These are phyloP conservation scores for Cliona cf. orientalis DNA, from an alignment of 37 sponge, comb jelly and placozoan genomes.

Conservation along the genomic window DNA sequence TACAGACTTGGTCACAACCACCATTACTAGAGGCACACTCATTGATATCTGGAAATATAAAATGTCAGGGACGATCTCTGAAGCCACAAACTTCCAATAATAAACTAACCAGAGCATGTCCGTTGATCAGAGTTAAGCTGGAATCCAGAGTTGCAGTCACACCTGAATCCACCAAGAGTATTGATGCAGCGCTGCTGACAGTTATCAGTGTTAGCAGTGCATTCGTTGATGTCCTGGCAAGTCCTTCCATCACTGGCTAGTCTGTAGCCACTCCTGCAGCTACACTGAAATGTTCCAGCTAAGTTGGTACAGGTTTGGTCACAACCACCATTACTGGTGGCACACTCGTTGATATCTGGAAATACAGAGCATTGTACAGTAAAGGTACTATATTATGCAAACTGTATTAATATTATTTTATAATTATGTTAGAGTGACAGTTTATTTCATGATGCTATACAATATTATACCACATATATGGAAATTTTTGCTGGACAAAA, in stretches of 20 bases:
- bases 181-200: slow-evolving; percentile 8
- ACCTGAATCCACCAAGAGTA: neutral
- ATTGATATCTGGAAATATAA: slow-evolving; percentile 3
- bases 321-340: slow-evolving; percentile 28
- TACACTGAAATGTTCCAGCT: neutral
- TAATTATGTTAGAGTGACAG: no score
- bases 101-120: no score
- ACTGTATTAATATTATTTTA: no score
- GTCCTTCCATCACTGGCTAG: neutral
- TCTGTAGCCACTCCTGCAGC: slow-evolving; percentile 18
- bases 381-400: no score
- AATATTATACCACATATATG: no score
- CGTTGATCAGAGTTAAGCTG: neutral
- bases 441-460: no score
- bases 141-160: slow-evolving; percentile 1
- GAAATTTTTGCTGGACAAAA: no score
- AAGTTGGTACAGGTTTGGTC: slow-evolving; percentile 19
- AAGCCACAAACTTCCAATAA: no score
- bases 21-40: slow-evolving; percentile 1
- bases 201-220: slow-evolving; percentile 4
- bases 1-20: slow-evolving; percentile 13
- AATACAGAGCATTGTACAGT: no score
- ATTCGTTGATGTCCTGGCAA: slow-evolving; percentile 16
- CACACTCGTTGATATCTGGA: slow-evolving; percentile 26
- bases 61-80: neutral